Conservation (phyloP, 2,888 invertebrate species). For the Volucella inanis region DNA sequence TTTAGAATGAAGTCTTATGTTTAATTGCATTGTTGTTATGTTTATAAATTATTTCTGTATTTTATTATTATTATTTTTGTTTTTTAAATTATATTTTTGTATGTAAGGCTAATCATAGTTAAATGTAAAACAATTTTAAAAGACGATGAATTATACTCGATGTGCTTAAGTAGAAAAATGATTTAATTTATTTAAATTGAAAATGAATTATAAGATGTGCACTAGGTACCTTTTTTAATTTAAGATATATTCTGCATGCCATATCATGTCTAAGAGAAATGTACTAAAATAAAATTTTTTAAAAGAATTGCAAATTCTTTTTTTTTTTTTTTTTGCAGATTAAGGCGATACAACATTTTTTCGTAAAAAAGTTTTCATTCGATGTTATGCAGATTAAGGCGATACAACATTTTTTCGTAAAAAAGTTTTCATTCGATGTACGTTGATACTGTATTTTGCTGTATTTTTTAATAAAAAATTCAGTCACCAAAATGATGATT, state of each 20-base stretch:
- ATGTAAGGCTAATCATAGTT: conserved; percentile 48
- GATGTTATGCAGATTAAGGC: no score
- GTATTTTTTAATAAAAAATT: no score
- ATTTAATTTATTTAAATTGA: conserved; percentile 62
- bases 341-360: background rate
- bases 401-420: no score
- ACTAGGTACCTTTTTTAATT: conserved; percentile 69
- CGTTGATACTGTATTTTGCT: no score
- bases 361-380: no score
- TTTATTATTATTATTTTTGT: conserved; percentile 5
- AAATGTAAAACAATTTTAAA: conserved; percentile 35
- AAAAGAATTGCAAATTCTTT: conserved; percentile 9
- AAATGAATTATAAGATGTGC: conserved; percentile 41
- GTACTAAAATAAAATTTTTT: conserved; percentile 66
- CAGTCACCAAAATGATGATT: no score
- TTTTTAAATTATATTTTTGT: conserved; percentile 29
- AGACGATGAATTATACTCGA: conserved; percentile 29
- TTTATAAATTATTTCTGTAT: conserved; percentile 50
- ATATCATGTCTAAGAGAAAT: conserved; percentile 68
- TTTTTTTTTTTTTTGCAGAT: background rate
- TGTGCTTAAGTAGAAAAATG: conserved; percentile 53
- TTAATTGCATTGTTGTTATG: conserved; percentile 51
- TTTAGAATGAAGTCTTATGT: conserved; percentile 12
- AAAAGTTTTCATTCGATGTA: no score
- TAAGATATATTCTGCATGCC: conserved; percentile 61